These are phyloP conservation scores for Gymnocypris eckloni DNA, from an alignment of 2,797 vertebrate genomes.

Conservation along the genomic window DNA sequence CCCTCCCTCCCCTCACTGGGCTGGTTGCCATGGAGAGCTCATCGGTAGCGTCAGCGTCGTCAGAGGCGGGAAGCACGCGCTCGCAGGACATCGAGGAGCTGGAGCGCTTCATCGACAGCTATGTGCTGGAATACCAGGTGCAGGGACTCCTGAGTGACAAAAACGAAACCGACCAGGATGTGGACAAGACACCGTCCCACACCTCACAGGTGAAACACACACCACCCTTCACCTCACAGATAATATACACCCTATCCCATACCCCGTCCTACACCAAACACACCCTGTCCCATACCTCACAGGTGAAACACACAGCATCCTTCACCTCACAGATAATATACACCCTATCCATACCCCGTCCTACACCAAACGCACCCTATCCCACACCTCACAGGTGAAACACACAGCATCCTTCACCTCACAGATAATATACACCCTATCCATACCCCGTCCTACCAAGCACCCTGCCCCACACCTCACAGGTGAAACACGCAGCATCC, in stretches of 20 bases:
- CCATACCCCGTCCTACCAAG: background rate
- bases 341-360: no score
- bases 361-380: no score
- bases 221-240: constrained; percentile 80
- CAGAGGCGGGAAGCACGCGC: constrained; percentile 94
- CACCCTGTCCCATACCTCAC: background rate
- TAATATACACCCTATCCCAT: constrained; percentile 52
- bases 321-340: no score
- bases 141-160: constrained; percentile 94
- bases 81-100: constrained; percentile 98
- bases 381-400: constrained; percentile 86
- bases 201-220: constrained; percentile 82
- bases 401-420: constrained; percentile 43
- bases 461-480: background rate
- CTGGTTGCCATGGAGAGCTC: constrained; percentile 92
- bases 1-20: constrained; percentile 48
- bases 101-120: constrained; percentile 98
- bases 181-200: constrained; percentile 81
- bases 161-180: constrained; percentile 84
- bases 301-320: background rate
- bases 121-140: constrained; percentile 97
- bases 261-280: background rate
- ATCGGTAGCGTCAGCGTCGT: constrained; percentile 93
- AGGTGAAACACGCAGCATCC: background rate
- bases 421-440: no score